Base-by-base conservation (phyloP, 2,113 vertebrate species). In the Antennarius striatus region DNA sequence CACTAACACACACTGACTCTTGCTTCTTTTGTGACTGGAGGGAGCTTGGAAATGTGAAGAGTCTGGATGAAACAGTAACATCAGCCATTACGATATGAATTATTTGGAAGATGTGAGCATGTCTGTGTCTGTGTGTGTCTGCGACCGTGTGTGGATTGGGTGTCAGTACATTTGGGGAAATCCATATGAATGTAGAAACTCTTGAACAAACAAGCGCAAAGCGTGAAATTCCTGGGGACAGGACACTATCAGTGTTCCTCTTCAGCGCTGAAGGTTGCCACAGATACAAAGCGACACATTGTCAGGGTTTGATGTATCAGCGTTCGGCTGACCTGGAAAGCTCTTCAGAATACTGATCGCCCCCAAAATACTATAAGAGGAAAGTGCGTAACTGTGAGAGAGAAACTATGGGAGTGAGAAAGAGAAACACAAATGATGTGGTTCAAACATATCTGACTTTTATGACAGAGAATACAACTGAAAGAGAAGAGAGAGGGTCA, bases 1-100 rank as follows among this genome's bases (percentile, higher is more conserved):
- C 61, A 15, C n/a, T n/a, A 52, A 68, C 59, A 53, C 40, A 67
- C 66, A 42, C 65, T 29, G 50, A 29, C n/a, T 29, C 29, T 22
- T 1, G 0, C 53, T 77, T 65, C 54, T 76, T 81, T 82, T 86
- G 78, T 80, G 77, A 85, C 79, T 78, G 59, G 59, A 75, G 51
- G 54, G 61, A 79, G 77, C 63, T 77, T 55, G 67, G 68, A 60
- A 80, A 71, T 15, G 55, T 50, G 60, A 55, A 68, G 63, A 53
- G 66, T 84, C 67, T 58, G 67, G 75, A 68, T 74, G 59, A 86
- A 81, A 89, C 30, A 56, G 65, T 80, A 87, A 75, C 82, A 86
- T 77, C 80, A 81, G 75, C 86, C 84, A 89, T 88, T 90, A 90
- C 69, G 73, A 80, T 80, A 89, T 88, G 56, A 85, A 88, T 88